Evolutionary conservation across 2,113 vertebrate species (phyloP), one percentile per base, ranked within the genome.

Genomic region (Jacana jacana): DNA sequence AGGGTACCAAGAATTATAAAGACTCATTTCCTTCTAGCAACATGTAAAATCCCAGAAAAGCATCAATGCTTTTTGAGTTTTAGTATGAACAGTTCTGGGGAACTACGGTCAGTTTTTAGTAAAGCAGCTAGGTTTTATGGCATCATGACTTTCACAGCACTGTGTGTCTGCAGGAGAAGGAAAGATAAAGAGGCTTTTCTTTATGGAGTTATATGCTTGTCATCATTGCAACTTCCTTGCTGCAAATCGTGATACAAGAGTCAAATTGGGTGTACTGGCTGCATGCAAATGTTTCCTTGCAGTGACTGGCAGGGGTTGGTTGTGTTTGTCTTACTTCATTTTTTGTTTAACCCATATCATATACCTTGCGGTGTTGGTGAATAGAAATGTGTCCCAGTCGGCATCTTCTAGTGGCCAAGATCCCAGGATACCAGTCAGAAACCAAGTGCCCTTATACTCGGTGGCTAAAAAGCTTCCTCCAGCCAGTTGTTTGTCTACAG

Each of bases 301-400:
- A 57, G 39, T 58, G 51, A 42, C 2, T 48, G 31, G 24, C 33
- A 89, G 37, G 15, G 31, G 49, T 40, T 65, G 60, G n/a, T 54
- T 77, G 55, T 81, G 57, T 71, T 88, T 93, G 4, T 24, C 40
- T 97, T 61, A 96, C 4, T 93, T 93, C 30, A 91, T 97, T 72
- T 92, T 96, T 86, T 94, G 97, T 81, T 92, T 95, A 71, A 99
- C 93, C 99, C 99, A 99, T 78, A 97, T 93, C 25, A 97, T 93
- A 40, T 99, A 99, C 80, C 99, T 98, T 2, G 99, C 98, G 1
- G 99, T 96, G 93, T 99, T 99, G 44, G 98, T 99, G 96, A 99
- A 98, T 27, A 98, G 94, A 40, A 98, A 27, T 3, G 96, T 89
- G 52, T 88, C 23, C 39, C 40, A 51, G 8, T 96, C 95, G 33